Conservation (phyloP, 2,797 vertebrate species). For the Alauda arvensis region DNA sequence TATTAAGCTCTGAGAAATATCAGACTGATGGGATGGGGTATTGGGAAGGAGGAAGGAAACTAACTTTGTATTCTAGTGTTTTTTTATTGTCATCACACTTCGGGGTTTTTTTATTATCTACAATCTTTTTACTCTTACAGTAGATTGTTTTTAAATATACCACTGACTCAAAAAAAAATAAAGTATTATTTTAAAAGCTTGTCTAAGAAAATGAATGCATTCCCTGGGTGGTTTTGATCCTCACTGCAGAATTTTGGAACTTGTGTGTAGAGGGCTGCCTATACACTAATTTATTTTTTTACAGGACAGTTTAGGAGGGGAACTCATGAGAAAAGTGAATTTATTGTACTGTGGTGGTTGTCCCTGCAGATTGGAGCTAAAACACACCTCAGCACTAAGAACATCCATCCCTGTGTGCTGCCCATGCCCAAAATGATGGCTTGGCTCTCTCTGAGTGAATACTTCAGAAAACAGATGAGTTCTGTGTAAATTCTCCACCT, state of each 20-base stretch:
- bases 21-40: conserved; percentile 32
- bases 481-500: neutral
- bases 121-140: conserved; percentile 56
- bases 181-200: conserved; percentile 65
- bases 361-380: neutral
- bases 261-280: accelerated
- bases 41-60: conserved; percentile 49
- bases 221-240: neutral
- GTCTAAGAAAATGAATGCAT: neutral
- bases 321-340: neutral
- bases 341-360: neutral
- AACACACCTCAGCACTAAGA: neutral
- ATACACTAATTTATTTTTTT: neutral
- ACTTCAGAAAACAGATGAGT: neutral
- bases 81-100: conserved; percentile 55
- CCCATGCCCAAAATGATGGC: neutral
- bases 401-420: neutral
- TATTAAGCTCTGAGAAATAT: conserved; percentile 34
- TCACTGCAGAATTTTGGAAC: neutral
- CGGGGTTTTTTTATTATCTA: conserved; percentile 54
- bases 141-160: conserved; percentile 64
- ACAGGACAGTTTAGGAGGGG: neutral
- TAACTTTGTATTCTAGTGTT: conserved; percentile 64
- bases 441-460: neutral
- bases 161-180: conserved; percentile 71